Evolutionary conservation across 2,113 vertebrate species (phyloP).

Genomic region (Cairina moschata): DNA sequence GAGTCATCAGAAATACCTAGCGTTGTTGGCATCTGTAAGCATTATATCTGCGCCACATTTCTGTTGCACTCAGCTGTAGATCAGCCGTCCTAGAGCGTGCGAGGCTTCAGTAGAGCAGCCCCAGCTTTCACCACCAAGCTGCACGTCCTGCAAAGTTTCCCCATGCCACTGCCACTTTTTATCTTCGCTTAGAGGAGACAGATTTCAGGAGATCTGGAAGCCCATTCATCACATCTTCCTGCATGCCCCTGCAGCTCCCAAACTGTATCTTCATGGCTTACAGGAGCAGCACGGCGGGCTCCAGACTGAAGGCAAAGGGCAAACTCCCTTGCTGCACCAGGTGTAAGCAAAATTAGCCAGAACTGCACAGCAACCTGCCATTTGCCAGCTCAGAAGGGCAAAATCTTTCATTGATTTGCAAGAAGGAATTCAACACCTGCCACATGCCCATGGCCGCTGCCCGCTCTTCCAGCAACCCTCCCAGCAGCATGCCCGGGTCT

Average conservation of each 20-base stretch:
- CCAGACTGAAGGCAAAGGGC: accelerated
- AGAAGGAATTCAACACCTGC: not conserved
- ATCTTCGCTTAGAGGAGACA: accelerated
- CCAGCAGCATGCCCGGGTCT: too few species aligned
- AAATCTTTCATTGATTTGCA: accelerated
- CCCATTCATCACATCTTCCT: not conserved
- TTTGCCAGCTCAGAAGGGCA: accelerated
- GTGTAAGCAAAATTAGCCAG: accelerated
- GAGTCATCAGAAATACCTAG: accelerated
- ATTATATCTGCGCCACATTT: accelerated
- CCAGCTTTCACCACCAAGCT: accelerated
- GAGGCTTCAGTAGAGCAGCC: too few species aligned
- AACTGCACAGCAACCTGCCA: not conserved
- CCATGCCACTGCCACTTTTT: accelerated
- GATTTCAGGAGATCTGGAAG: accelerated
- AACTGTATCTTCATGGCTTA: accelerated
- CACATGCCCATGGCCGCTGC: not conserved
- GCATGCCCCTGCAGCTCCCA: not conserved
- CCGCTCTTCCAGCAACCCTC: not conserved
- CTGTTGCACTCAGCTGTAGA: not conserved
- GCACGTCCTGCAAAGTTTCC: accelerated
- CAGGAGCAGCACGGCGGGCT: accelerated
- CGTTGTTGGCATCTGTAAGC: not conserved
- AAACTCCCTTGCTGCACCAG: not conserved
- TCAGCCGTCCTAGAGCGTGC: not conserved